Evolutionary conservation across 2,113 vertebrate genomes (phyloP), one percentile per base, ranked within the genome.

Genomic region (Notothenia coriiceps): DNA sequence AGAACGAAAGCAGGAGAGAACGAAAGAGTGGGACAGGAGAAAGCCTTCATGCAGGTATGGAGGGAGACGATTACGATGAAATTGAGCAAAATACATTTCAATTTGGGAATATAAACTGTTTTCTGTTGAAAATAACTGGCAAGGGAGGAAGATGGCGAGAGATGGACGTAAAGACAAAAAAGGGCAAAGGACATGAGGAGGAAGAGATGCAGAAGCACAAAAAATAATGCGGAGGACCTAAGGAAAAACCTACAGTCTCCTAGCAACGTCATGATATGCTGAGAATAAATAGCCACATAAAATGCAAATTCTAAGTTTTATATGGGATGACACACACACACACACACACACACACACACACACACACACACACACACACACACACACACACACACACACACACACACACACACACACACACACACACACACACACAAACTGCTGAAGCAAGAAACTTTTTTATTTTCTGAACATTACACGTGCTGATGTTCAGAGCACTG

Each of bases 221-320:
- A 33, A 29, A 18, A 33, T 7, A 55, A 54, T 20, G 55, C 11
- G 13, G 11, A 60, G 22, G 35, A 61, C 80, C 17, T 22, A 4
- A 62, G 17, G 70, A 65, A 46, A 65, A 18, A 20, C 35, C 17
- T 29, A 9, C 12, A 10, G 79, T 74, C 35, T 82, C 60, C 50
- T 82, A 69, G 79, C 79, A 82, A 82, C 79, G 56, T 49, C 44
- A 7, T 51, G 64, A 49, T 59, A 51, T 44, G 20, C 35, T 1
- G 46, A 44, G 44, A 22, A 40, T 5, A 12, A 74, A 35, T 17
- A 40, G 60, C 51, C 60, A 66, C 17, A 61, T 22, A 2, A 61
- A 61, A 86, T 74, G 60, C 52, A 61, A 55, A 85, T 67, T n/a
- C 10, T 2, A 13, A 9, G 43, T 57, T 70, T 25, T 49, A 20